These are phyloP conservation scores for Synanthedon myopaeformis DNA, from an alignment of 2,888 invertebrate genomes.

Conservation along the genomic window DNA sequence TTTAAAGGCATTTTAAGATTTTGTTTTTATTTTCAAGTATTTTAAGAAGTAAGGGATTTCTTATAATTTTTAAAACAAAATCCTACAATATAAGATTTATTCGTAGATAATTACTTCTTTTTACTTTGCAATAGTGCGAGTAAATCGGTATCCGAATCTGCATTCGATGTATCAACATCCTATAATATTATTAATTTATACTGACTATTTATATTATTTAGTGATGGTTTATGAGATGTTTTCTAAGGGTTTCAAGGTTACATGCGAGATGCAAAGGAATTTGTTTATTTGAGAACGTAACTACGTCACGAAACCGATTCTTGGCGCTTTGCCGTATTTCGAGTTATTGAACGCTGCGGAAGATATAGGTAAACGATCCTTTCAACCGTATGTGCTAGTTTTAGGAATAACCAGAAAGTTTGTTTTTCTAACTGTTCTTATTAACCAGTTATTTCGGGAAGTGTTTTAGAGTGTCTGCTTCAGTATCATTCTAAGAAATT, in stretches of 20 bases:
- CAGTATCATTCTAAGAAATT: not conserved
- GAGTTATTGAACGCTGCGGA: slow-evolving; percentile 12
- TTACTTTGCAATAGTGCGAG: too few relatives aligned
- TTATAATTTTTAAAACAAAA: too few relatives aligned
- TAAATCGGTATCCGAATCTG: too few relatives aligned
- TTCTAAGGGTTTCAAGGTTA: not conserved
- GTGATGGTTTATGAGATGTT: not conserved
- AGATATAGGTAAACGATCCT: slow-evolving; percentile 24
- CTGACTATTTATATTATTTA: too few relatives aligned
- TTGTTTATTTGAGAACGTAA: not conserved
- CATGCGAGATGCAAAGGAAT: not conserved
- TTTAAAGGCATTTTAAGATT: too few relatives aligned
- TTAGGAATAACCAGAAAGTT: slow-evolving; percentile 22
- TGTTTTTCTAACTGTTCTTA: slow-evolving; percentile 14
- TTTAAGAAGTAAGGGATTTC: too few relatives aligned
- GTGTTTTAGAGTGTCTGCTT: not conserved
- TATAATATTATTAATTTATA: too few relatives aligned
- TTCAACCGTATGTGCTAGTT: slow-evolving; percentile 18
- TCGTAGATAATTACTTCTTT: too few relatives aligned
- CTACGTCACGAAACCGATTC: slow-evolving; percentile 13
- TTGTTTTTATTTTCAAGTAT: too few relatives aligned
- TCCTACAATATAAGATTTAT: too few relatives aligned
- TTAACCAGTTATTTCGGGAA: not conserved
- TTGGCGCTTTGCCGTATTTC: slow-evolving; percentile 25
- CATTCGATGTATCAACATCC: too few relatives aligned